These are phyloP conservation scores for Leucozona laternaria DNA, from an alignment of 2,888 invertebrate species.

Conservation along the genomic window DNA sequence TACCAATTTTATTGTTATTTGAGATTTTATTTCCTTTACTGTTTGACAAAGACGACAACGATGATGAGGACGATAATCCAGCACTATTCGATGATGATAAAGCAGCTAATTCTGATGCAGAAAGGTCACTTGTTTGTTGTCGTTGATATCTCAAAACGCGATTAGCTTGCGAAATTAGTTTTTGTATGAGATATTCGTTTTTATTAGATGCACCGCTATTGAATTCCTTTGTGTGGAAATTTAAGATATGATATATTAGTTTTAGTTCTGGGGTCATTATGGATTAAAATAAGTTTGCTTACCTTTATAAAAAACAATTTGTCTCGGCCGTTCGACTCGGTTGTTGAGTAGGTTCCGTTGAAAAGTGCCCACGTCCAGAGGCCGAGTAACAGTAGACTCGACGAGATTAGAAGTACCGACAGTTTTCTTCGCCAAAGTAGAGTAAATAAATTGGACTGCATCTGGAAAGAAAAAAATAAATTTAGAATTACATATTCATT, in stretches of 20 bases:
- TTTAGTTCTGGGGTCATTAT: neutral
- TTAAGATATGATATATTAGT: neutral
- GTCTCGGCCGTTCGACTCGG: slow-evolving; percentile 56
- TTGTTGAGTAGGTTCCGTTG: slow-evolving; percentile 77
- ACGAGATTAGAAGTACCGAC: slow-evolving; percentile 80
- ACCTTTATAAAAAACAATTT: slow-evolving; percentile 73
- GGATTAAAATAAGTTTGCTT: slow-evolving; percentile 21
- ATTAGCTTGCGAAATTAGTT: slow-evolving; percentile 83
- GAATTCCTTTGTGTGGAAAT: slow-evolving; percentile 52
- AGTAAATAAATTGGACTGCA: slow-evolving; percentile 82
- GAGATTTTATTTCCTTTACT: slow-evolving; percentile 65
- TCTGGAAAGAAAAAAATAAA: slow-evolving; percentile 78
- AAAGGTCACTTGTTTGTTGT: slow-evolving; percentile 71
- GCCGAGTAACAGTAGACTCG: slow-evolving; percentile 80
- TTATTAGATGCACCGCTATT: slow-evolving; percentile 77
- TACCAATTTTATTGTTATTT: slow-evolving; percentile 75
- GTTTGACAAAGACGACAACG: slow-evolving; percentile 37
- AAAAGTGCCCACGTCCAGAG: slow-evolving; percentile 83
- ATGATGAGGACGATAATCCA: slow-evolving; percentile 43
- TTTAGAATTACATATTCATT: too few species aligned
- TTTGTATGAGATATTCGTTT: slow-evolving; percentile 82
- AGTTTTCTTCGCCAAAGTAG: slow-evolving; percentile 83
- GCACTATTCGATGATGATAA: slow-evolving; percentile 54
- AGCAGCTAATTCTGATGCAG: slow-evolving; percentile 61
- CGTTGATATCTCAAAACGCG: slow-evolving; percentile 81